Evolutionary conservation across 2,888 invertebrate genomes (phyloP), one percentile per base, ranked within the genome.

Genomic region (Apodemia mormo): DNA sequence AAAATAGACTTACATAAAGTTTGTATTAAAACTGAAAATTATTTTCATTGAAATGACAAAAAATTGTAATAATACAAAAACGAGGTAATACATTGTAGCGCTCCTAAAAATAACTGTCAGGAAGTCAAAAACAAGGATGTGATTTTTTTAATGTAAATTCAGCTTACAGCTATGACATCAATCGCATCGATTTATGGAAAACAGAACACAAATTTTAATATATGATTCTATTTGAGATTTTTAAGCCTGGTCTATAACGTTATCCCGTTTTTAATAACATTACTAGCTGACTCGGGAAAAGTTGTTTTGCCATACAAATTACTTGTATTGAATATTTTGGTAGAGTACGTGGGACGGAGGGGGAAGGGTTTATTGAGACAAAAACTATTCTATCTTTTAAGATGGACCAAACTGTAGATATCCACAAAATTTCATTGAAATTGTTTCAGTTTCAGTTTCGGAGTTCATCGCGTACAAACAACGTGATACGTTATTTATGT

Each of bases 141-240:
- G 64, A 40, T 68, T 70, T 69, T 30, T 65, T 54, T 54, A 71
- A 73, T 75, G 71, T 66, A 72, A 69, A 75, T 74, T 65, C 67
- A 64, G 54, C 65, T 65, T 75, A 73, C 69, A 71, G 58, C 80
- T 82, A 81, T 86, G 86, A 85, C 86, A 86, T 85, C 86, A 85
- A 85, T 83, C 74, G 85, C 78, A 82, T 82, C 73, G 76, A 80
- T 81, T 79, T 79, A 84, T 83, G 71, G 78, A 73, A 76, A 83
- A 74, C 68, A 61, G 78, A 76, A 78, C 78, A 77, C 68, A 33
- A 2, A 79, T 81, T 72, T 70, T 70, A 74, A 76, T 75, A 65
- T 65, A 71, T 71, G 71, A 73, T 74, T 72, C 33, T 54, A 64
- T 72, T 75, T 72, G 66, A 66, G 65, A 49, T 72, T 75, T 56